phyloP scores from a whole-genome alignment of 2,888 invertebrate species.

The Priocnemis perturbator region DNA sequence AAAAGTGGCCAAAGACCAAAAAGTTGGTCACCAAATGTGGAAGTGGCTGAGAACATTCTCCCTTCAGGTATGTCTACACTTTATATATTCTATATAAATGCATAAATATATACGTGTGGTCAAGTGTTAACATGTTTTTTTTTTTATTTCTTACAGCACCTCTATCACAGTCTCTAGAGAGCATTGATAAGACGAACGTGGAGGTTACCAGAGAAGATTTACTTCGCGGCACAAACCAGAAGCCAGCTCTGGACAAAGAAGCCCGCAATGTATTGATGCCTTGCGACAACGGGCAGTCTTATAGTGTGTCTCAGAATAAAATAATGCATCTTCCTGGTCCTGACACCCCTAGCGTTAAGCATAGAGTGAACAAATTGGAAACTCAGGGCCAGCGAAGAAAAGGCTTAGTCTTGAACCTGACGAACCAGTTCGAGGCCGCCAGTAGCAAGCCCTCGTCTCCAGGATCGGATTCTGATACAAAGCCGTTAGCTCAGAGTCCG shows the following conservation, averaged over 20 bases:
- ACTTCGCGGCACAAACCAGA: conserved; percentile 70
- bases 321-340: conserved; percentile 86
- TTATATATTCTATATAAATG: neutral
- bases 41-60: conserved; percentile 79
- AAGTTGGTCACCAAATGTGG: conserved; percentile 85
- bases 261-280: conserved; percentile 90
- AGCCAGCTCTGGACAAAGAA: conserved; percentile 76
- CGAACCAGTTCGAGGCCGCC: conserved; percentile 77
- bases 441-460: conserved; percentile 73
- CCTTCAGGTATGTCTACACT: conserved; percentile 65
- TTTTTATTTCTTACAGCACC: conserved; percentile 72
- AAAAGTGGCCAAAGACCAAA: conserved; percentile 78
- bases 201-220: conserved; percentile 72
- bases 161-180: conserved; percentile 83
- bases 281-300: conserved; percentile 89
- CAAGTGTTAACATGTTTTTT: neutral
- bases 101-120: no score
- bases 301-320: conserved; percentile 94
- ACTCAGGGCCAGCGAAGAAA: conserved; percentile 75
- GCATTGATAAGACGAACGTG: conserved; percentile 75
- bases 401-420: conserved; percentile 78
- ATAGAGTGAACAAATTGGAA: conserved; percentile 85
- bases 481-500: conserved; percentile 42
- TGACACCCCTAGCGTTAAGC: conserved; percentile 75
- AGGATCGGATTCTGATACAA: conserved; percentile 57